Percentiles rank a stretch among this genome's conserved stretches.
Conservation (phyloP, 2,113 vertebrate genomes). For the Chauna torquata region DNA sequence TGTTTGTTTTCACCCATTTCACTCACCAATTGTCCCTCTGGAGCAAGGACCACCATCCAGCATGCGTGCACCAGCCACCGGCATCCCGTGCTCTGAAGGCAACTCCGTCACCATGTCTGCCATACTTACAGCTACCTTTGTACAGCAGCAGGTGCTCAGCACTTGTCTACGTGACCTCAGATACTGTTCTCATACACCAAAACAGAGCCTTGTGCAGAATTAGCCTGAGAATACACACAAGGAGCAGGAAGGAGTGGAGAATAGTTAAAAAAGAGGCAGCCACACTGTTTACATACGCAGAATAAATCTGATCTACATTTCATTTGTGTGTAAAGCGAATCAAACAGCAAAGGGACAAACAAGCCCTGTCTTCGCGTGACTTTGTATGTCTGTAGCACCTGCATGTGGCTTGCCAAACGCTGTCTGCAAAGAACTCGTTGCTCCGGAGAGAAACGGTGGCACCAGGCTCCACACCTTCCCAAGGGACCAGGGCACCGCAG, state of each 20-base stretch:
- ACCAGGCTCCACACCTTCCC: not conserved
- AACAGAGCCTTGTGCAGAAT: not conserved
- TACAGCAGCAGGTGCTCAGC: not conserved
- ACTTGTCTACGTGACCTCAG: not conserved
- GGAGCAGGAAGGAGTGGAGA: not conserved
- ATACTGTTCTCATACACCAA: not conserved
- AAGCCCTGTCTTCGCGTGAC: not conserved
- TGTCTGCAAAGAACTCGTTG: not conserved
- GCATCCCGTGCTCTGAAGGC: not conserved
- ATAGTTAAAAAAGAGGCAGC: not conserved
- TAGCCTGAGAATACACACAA: not conserved
- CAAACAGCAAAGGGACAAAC: not conserved
- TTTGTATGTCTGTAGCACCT: not conserved
- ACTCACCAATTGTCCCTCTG: not conserved
- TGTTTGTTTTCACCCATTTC: not conserved
- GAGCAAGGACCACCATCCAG: not conserved
- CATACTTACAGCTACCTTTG: not conserved
- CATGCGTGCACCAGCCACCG: fast-evolving
- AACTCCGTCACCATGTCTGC: not conserved
- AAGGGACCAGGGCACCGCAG: not conserved
- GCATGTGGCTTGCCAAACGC: fast-evolving
- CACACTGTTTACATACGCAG: not conserved
- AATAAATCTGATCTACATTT: not conserved
- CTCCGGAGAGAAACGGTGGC: slow-evolving; percentile 31
- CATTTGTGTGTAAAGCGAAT: not conserved